Percentiles rank a stretch among this genome's conserved stretches.
phyloP scores from a whole-genome alignment of 1,140 invertebrate species.

The Caenorhabditis remanei region DNA sequence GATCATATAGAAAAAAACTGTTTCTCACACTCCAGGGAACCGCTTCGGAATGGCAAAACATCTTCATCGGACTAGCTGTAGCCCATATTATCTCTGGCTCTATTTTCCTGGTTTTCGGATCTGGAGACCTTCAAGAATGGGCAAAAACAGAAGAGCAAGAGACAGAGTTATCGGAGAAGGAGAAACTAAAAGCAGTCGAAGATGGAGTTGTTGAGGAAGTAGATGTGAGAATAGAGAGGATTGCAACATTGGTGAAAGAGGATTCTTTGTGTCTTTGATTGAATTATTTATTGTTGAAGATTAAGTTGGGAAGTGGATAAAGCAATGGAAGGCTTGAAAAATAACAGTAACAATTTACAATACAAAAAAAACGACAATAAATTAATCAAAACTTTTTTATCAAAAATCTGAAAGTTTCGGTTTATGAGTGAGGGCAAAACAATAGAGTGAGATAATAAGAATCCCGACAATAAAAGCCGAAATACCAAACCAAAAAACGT shows the following conservation, averaged over 20 bases:
- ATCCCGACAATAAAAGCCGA: too few species aligned
- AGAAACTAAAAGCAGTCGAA: not conserved
- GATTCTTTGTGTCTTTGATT: conserved; percentile 3
- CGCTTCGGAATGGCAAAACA: conserved; percentile 14
- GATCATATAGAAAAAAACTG: not conserved
- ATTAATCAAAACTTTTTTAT: too few species aligned
- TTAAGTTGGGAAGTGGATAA: too few species aligned
- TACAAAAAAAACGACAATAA: too few species aligned
- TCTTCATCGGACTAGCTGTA: not conserved
- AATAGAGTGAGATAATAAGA: too few species aligned
- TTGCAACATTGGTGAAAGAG: conserved; percentile 5
- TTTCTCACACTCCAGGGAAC: not conserved
- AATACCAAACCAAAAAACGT: too few species aligned
- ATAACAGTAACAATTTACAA: too few species aligned
- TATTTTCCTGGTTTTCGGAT: conserved; percentile 36
- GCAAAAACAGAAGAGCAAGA: not conserved
- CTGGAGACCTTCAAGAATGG: conserved; percentile 27
- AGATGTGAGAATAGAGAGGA: conserved; percentile 17
- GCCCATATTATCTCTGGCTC: conserved; percentile 3
- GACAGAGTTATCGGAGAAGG: not conserved
- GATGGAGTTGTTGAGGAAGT: not conserved
- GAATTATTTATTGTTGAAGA: not conserved
- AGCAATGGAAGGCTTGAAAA: too few species aligned
- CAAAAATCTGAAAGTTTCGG: too few species aligned
- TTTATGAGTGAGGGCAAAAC: too few species aligned